Evolutionary conservation across 2,797 vertebrate species (phyloP).

Genomic region (Chiropotes sagulatus): DNA sequence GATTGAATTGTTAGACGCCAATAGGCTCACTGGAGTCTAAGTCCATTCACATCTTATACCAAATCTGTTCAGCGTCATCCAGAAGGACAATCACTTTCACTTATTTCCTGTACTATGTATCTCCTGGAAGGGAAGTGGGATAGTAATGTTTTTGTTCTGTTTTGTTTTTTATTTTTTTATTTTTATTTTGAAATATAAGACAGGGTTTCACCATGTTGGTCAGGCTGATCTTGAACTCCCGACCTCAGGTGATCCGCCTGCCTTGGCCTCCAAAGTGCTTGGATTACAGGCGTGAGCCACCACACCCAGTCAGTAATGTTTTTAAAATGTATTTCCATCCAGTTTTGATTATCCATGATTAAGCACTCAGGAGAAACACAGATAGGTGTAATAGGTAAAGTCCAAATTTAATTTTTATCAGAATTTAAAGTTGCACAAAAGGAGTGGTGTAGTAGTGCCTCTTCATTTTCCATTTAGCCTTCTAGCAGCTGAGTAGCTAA

Average conservation of each 20-base stretch:
- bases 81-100: not conserved
- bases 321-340: not conserved
- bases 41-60: not conserved
- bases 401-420: slow-evolving; percentile 37
- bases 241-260: too few relatives aligned
- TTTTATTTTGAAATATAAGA: too few relatives aligned
- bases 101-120: not conserved
- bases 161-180: too few relatives aligned
- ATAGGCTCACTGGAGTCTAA: not conserved
- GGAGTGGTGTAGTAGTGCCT: not conserved
- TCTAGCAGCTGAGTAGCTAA: slow-evolving; percentile 21
- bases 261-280: too few relatives aligned
- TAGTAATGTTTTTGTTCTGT: not conserved
- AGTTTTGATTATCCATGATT: slow-evolving; percentile 1
- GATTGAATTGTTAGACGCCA: not conserved
- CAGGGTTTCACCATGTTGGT: too few relatives aligned
- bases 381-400: slow-evolving; percentile 4
- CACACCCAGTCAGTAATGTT: not conserved
- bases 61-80: not conserved
- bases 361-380: not conserved
- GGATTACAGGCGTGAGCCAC: too few relatives aligned
- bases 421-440: slow-evolving; percentile 31
- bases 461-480: slow-evolving; percentile 8
- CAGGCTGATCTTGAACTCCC: too few relatives aligned
- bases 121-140: not conserved